Conservation (phyloP, 53 echinoderm and acorn worm genomes). For the Holothuria scabra region DNA sequence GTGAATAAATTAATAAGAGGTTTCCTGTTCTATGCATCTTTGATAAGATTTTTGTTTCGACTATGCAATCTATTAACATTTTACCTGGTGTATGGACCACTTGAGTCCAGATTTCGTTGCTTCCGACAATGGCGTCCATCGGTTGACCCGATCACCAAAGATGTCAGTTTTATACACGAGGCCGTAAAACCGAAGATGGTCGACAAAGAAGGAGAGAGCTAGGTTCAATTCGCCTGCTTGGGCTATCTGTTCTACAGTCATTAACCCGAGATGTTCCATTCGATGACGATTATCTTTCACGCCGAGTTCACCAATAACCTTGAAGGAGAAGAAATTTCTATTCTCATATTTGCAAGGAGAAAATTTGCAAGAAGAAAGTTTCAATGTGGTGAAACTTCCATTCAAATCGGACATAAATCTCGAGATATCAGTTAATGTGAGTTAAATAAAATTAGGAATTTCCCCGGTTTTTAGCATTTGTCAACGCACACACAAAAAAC, state of each 20-base stretch:
- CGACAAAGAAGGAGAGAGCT: slow-evolving; percentile 67
- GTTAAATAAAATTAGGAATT: not conserved
- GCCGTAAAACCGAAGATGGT: slow-evolving; percentile 69
- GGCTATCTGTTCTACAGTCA: slow-evolving; percentile 57
- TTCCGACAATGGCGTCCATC: slow-evolving; percentile 62
- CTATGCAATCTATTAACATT: not conserved
- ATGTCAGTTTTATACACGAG: slow-evolving; percentile 68
- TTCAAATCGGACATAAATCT: too few relatives aligned
- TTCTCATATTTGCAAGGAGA: too few relatives aligned
- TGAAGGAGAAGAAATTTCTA: too few relatives aligned
- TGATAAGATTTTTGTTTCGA: too few relatives aligned
- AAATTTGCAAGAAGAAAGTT: too few relatives aligned
- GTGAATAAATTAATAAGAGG: too few relatives aligned
- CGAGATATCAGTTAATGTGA: not conserved
- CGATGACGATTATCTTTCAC: slow-evolving; percentile 57
- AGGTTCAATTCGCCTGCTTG: slow-evolving; percentile 58
- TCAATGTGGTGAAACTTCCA: too few relatives aligned
- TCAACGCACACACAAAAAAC: too few relatives aligned
- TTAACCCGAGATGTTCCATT: slow-evolving; percentile 70
- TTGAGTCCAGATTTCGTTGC: slow-evolving; percentile 52
- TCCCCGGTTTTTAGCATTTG: not conserved
- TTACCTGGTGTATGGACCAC: slow-evolving; percentile 74
- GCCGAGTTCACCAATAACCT: slow-evolving; percentile 8
- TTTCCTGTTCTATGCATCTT: too few relatives aligned
- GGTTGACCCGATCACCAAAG: slow-evolving; percentile 63